A percentile compares a stretch with the other conserved stretches of the same genome.
Evolutionary conservation across 2,888 invertebrate genomes (phyloP).

Genomic region (Cloeon dipterum): DNA sequence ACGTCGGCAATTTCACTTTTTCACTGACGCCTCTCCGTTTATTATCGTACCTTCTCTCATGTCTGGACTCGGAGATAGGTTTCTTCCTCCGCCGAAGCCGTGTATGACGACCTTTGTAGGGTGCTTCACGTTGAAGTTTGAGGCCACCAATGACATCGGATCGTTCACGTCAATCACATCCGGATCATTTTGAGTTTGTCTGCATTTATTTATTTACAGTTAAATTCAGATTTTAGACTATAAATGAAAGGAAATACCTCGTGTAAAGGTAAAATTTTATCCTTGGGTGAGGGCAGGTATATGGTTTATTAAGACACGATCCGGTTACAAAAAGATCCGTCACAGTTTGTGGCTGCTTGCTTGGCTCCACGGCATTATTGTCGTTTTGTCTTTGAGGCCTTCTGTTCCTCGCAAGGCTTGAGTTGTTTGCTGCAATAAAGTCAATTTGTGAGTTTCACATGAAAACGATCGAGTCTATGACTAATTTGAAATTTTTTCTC

Average conservation of each 20-base stretch:
- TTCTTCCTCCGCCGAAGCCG: conserved; percentile 70
- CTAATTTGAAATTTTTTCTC: too few relatives aligned
- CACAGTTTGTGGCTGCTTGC: conserved; percentile 14
- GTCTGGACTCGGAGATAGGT: conserved; percentile 62
- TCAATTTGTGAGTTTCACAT: too few relatives aligned
- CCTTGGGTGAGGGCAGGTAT: conserved; percentile 56
- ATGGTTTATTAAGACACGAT: conserved; percentile 61
- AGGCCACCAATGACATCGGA: conserved; percentile 36
- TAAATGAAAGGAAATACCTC: conserved; percentile 23
- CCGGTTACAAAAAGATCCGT: conserved; percentile 51
- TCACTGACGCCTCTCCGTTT: too few relatives aligned
- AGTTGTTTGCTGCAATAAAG: too few relatives aligned
- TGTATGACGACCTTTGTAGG: conserved; percentile 77
- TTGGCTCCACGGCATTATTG: conserved; percentile 8
- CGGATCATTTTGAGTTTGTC: conserved; percentile 50
- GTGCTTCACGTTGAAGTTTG: conserved; percentile 52
- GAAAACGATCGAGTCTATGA: too few relatives aligned
- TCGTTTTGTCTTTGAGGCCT: neutral
- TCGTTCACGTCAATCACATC: conserved; percentile 41
- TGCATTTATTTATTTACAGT: conserved; percentile 13
- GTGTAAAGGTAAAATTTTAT: conserved; percentile 68
- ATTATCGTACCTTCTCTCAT: conserved; percentile 43
- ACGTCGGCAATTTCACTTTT: too few relatives aligned
- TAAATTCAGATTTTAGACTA: neutral
- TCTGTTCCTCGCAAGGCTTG: too few relatives aligned